These are phyloP conservation scores for Pandemis corylana DNA, from an alignment of 2,888 invertebrate species.

Conservation along the genomic window DNA sequence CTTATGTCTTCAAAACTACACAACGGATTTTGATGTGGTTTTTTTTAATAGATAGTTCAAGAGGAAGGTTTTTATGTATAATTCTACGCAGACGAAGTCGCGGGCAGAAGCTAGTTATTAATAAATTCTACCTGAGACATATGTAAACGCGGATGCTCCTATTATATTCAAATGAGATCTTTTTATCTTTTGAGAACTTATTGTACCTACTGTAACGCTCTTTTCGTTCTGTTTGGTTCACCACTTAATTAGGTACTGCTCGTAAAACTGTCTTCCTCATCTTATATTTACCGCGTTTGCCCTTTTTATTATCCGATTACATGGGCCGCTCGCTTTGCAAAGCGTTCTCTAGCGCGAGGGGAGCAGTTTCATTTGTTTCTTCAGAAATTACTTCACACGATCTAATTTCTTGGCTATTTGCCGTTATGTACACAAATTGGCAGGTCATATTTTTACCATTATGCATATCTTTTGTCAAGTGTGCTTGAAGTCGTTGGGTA, in stretches of 20 bases:
- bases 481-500: too few relatives aligned
- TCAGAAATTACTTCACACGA: conserved; percentile 80
- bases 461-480: too few relatives aligned
- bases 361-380: conserved; percentile 84
- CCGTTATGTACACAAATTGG: conserved; percentile 46
- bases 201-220: conserved; percentile 69
- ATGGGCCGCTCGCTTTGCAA: conserved; percentile 82
- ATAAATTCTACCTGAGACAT: neutral
- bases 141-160: neutral
- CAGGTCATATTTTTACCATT: too few relatives aligned
- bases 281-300: conserved; percentile 85
- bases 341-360: conserved; percentile 79
- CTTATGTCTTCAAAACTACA: too few relatives aligned
- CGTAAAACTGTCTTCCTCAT: conserved; percentile 86
- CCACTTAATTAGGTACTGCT: conserved; percentile 84
- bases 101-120: too few relatives aligned
- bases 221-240: conserved; percentile 80
- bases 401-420: conserved; percentile 58
- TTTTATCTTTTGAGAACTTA: conserved; percentile 50
- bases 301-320: conserved; percentile 86
- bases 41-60: too few relatives aligned
- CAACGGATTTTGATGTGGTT: too few relatives aligned
- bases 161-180: neutral
- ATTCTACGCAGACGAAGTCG: too few relatives aligned
- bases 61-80: too few relatives aligned